These are phyloP conservation scores for Falco berigora DNA, from an alignment of 2,797 vertebrate species.

Conservation along the genomic window DNA sequence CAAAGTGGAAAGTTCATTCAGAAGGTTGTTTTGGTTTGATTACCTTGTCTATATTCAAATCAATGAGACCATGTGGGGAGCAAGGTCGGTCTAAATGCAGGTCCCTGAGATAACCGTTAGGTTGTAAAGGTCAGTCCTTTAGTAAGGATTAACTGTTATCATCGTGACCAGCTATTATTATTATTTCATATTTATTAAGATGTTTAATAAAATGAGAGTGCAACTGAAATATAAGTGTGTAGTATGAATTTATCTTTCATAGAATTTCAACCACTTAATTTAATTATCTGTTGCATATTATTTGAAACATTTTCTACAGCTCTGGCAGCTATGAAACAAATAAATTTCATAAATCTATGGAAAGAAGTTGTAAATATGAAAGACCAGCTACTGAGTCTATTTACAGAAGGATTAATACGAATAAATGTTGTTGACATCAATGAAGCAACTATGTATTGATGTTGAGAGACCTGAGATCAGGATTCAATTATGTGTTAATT, in stretches of 20 bases:
- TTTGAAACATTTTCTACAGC: background rate
- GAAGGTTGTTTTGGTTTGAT: background rate
- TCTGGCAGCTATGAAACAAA: background rate
- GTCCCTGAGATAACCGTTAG: background rate
- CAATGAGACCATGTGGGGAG: background rate
- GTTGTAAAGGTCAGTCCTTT: background rate
- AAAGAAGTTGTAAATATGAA: background rate
- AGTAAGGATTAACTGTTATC: background rate
- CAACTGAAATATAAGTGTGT: background rate
- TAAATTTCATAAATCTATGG: background rate
- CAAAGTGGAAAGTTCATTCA: background rate
- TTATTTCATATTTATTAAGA: background rate
- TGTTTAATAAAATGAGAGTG: background rate
- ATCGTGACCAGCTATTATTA: background rate
- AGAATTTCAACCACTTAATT: background rate
- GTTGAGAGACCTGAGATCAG: background rate
- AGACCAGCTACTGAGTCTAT: background rate
- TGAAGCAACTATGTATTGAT: background rate
- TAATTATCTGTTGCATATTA: background rate
- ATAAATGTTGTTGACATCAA: background rate
- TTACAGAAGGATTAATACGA: background rate
- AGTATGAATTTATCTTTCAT: background rate
- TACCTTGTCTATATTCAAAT: background rate
- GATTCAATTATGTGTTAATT: background rate
- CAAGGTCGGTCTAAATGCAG: background rate